Evolutionary conservation across 2,797 vertebrate genomes (phyloP), one percentile per base, ranked within the genome.

Genomic region (Pipistrellus pygmaeus): DNA sequence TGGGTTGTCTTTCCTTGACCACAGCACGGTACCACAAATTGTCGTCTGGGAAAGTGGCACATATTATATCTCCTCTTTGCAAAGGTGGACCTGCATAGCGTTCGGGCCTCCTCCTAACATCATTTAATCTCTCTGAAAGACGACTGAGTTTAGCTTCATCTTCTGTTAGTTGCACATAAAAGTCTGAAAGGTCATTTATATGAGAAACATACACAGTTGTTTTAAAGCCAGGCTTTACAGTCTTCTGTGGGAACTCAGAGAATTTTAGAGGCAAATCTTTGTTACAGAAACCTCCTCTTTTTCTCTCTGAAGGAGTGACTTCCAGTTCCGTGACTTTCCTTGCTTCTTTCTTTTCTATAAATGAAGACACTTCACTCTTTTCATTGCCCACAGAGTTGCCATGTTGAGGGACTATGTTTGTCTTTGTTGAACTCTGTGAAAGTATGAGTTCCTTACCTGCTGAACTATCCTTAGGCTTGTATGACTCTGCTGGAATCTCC

Each of bases 31-130:
- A 99, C 99, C 98, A 99, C 14, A 98, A 98, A 17, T 90, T 97
- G 96, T 99, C 99, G 46, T 99, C 99, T 60, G 98, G 96, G 94
- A 99, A 99, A 96, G 98, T 88, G n/a, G 99, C 99, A 97, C 98
- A 98, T 83, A 99, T 97, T 35, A 99, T 90, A 80, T 99, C 98
- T 89, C 98, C 99, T 64, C 95, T 96, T 96, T 97, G 96, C 51
- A 99, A 80, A 11, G 98, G 94, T 23, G 95, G 96, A 53, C 98
- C 83, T 12, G 73, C 9, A 25, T 97, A 62, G 10, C 32, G 80
- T 90, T 97, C 73, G 25, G 83, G 81, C n/a, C 32, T 88, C 8
- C 89, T 97, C 35, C 96, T 77, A 4, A 95, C 48, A 69, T 96
- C 93, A 76, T 99, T 99, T 86, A 99, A 98, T 73, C 98, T 98